Conservation (phyloP, 1,140 invertebrate genomes). For the Drosophila bocki region DNA sequence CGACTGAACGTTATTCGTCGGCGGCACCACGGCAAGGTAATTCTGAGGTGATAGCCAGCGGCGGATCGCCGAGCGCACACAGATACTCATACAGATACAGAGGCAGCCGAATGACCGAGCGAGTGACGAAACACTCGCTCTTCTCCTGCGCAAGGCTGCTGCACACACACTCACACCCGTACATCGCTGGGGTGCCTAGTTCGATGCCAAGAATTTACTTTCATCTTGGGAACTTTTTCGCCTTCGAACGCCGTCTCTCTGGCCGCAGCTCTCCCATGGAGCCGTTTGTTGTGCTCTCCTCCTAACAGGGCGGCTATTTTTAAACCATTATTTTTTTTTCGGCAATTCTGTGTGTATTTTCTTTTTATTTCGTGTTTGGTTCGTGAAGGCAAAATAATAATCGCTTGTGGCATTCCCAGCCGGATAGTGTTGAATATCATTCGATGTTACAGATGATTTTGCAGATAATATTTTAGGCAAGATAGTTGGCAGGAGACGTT, state of each 20-base stretch:
- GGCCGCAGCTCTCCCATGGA: slow-evolving; percentile 22
- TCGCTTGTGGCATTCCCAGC: slow-evolving; percentile 78
- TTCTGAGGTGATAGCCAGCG: slow-evolving; percentile 80
- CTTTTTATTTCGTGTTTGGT: slow-evolving; percentile 42
- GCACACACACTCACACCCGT: slow-evolving; percentile 16
- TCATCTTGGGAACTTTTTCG: slow-evolving; percentile 76
- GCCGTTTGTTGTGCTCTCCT: slow-evolving; percentile 43
- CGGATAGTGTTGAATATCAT: slow-evolving; percentile 83
- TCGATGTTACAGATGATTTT: slow-evolving; percentile 78
- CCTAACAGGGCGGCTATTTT: slow-evolving; percentile 38
- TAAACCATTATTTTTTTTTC: slow-evolving; percentile 48
- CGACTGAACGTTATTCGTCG: slow-evolving; percentile 85
- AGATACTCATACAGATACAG: slow-evolving; percentile 28
- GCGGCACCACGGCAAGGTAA: slow-evolving; percentile 83
- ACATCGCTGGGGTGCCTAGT: slow-evolving; percentile 23
- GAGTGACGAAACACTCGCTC: slow-evolving; percentile 57
- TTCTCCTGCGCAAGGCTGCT: slow-evolving; percentile 62
- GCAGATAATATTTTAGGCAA: slow-evolving; percentile 67
- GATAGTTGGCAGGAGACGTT: slow-evolving; percentile 2
- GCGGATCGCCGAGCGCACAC: slow-evolving; percentile 25
- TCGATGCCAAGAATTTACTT: slow-evolving; percentile 77
- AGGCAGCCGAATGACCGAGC: slow-evolving; percentile 11
- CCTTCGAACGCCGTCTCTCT: slow-evolving; percentile 35
- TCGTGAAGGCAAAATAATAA: slow-evolving; percentile 78
- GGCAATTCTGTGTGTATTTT: slow-evolving; percentile 24